Evolutionary conservation across 2,797 vertebrate species (phyloP), one percentile per base, ranked within the genome.

Genomic region (Argya squamiceps): DNA sequence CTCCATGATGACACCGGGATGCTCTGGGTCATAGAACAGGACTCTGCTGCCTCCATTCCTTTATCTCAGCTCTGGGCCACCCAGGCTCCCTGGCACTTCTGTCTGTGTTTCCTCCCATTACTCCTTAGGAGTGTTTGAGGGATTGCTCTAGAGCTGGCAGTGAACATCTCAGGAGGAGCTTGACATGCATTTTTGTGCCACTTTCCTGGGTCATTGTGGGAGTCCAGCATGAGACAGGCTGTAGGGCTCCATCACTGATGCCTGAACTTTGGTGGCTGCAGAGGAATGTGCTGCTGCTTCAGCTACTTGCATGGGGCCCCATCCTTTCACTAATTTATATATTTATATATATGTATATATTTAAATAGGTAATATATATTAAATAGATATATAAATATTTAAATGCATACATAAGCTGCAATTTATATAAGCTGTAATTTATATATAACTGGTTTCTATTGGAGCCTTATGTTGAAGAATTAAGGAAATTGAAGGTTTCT

Each of bases 241-340:
- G 11, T 43, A 52, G 47, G 34, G 23, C 21, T 92, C 11, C 55
- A 26, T 53, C 43, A 21, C 4, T 69, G 49, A 7, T 78, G 11
- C n/a, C 1, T 10, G 37, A 70, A 22, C 4, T 3, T 76, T 74
- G 0, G 2, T 58, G 59, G 36, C 44, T 4, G 2, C 21, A 43
- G 44, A 64, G 23, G 22, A 65, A n/a, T 4, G 2, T 80, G 39
- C 50, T 80, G 53, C 30, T 4, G 2, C 34, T 55, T 93, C 1
- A 8, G 27, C 24, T 13, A 3, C 59, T 78, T 1, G 0, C 0
- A 1, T 16, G 37, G n/a, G 24, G 11, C 44, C 83, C 39, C 11
- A 5, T 84, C 10, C 39, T 16, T n/a, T 67, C 32, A 37, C 26
- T 17, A 44, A 2, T 71, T 43, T 44, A 71, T 55, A 3, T 46